These are phyloP conservation scores for Telmatherina bonti DNA, from an alignment of 2,797 vertebrate species.

Conservation along the genomic window DNA sequence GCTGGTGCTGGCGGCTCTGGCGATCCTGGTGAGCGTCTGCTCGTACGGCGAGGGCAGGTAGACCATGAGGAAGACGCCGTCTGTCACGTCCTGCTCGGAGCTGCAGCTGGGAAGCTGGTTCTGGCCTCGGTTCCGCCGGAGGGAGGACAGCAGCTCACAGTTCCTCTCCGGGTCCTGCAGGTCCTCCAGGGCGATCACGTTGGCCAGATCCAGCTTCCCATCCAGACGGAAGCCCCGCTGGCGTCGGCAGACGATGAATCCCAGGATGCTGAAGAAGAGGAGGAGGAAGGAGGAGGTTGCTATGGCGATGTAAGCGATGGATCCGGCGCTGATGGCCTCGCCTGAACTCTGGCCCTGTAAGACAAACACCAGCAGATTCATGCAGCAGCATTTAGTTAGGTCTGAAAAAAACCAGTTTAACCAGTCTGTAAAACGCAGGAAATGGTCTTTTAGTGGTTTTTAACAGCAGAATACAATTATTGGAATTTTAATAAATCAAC, in stretches of 20 bases:
- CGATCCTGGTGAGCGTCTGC: slow-evolving; percentile 85
- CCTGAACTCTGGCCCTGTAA: slow-evolving; percentile 59
- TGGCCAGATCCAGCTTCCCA: slow-evolving; percentile 68
- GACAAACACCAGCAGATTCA: no score
- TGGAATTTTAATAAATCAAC: no score
- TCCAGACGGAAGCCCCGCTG: slow-evolving; percentile 33
- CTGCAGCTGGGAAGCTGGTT: slow-evolving; percentile 48
- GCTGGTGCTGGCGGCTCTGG: slow-evolving; percentile 78
- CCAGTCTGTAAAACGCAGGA: no score
- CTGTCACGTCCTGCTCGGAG: slow-evolving; percentile 71
- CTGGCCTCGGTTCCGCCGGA: slow-evolving; percentile 57
- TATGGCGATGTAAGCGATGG: slow-evolving; percentile 53
- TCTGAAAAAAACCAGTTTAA: no score
- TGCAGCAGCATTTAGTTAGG: no score
- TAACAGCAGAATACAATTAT: no score
- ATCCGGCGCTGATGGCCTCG: slow-evolving; percentile 42
- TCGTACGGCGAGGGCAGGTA: slow-evolving; percentile 88
- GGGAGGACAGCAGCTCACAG: slow-evolving; percentile 74
- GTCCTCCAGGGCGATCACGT: slow-evolving; percentile 78
- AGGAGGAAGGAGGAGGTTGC: slow-evolving; percentile 67
- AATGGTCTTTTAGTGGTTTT: no score
- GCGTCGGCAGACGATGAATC: slow-evolving; percentile 63
- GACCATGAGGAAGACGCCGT: slow-evolving; percentile 80
- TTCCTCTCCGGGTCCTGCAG: slow-evolving; percentile 76
- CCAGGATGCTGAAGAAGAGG: slow-evolving; percentile 50